Evolutionary conservation across 2,888 invertebrate species (phyloP).

Genomic region (Dorcus hopei): DNA sequence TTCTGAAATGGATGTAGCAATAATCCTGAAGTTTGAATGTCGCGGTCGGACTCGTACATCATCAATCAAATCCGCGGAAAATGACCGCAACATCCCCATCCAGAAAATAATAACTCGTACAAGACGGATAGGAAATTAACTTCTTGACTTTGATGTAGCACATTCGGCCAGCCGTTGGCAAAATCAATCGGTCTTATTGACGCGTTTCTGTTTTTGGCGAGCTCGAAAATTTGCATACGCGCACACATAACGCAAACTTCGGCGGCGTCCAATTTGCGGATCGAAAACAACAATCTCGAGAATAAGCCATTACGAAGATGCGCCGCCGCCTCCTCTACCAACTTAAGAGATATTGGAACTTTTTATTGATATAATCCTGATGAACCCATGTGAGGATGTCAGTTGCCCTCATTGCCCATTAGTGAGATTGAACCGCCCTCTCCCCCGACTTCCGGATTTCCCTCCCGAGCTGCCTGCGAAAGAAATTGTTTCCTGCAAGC

Average conservation of each 20-base stretch:
- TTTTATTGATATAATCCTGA: slow-evolving; percentile 44
- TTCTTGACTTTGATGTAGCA: slow-evolving; percentile 48
- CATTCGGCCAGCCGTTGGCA: slow-evolving; percentile 10
- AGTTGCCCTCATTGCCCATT: slow-evolving; percentile 44
- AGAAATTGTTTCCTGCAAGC: slow-evolving; percentile 48
- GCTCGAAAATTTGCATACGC: not conserved
- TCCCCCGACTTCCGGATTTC: slow-evolving; percentile 55
- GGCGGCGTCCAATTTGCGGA: not conserved
- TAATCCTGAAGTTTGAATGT: slow-evolving; percentile 18
- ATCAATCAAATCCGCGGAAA: slow-evolving; percentile 41
- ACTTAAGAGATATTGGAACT: slow-evolving; percentile 36
- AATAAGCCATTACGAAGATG: slow-evolving; percentile 24
- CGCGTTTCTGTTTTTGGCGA: not conserved
- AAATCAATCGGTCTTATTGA: not conserved
- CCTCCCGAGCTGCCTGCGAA: slow-evolving; percentile 43
- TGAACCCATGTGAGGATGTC: slow-evolving; percentile 47
- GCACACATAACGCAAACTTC: not conserved
- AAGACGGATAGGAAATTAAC: slow-evolving; percentile 47
- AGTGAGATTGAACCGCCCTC: slow-evolving; percentile 23
- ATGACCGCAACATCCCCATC: slow-evolving; percentile 34
- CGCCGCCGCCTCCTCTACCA: slow-evolving; percentile 9
- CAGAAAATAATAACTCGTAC: slow-evolving; percentile 43
- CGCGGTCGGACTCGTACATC: slow-evolving; percentile 24
- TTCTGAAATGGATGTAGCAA: not conserved
- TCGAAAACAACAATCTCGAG: slow-evolving; percentile 13